A percentile compares a stretch with the other conserved stretches of the same genome.
phyloP scores from a whole-genome alignment of 2,888 invertebrate genomes.

The Nowickia ferox region DNA sequence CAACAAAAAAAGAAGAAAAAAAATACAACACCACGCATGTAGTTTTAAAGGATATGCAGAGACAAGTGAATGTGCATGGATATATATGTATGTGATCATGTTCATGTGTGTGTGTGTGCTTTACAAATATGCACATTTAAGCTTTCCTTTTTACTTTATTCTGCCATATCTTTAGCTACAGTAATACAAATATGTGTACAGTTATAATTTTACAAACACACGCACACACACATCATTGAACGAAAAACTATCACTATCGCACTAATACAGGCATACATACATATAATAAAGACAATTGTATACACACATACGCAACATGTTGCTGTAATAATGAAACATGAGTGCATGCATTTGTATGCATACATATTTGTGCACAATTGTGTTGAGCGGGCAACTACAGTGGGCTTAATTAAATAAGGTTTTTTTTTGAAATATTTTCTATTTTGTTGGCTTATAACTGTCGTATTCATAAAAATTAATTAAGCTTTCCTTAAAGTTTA shows the following conservation, averaged over 20 bases:
- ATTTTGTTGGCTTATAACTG: not conserved
- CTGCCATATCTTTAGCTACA: constrained; percentile 48
- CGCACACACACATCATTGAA: constrained; percentile 63
- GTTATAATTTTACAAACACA: constrained; percentile 42
- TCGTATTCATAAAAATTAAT: too few species aligned
- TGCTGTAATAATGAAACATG: constrained; percentile 76
- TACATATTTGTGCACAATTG: constrained; percentile 23
- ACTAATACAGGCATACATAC: constrained; percentile 63
- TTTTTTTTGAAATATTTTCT: not conserved
- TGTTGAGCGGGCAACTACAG: constrained; percentile 20
- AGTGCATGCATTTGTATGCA: constrained; percentile 47
- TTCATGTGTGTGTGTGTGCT: not conserved
- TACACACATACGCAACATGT: constrained; percentile 37
- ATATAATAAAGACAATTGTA: not conserved
- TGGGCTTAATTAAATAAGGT: not conserved
- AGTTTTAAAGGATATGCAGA: constrained; percentile 43
- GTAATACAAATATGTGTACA: constrained; percentile 74
- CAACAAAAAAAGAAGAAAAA: not conserved
- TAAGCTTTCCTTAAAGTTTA: too few species aligned
- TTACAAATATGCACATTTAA: constrained; percentile 54
- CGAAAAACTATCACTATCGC: constrained; percentile 55
- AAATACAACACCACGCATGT: not conserved
- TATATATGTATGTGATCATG: not conserved
- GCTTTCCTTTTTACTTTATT: constrained; percentile 60
- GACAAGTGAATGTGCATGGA: constrained; percentile 8